Evolutionary conservation across 2,888 invertebrate genomes (phyloP).

Genomic region (Lissonota sp.): DNA sequence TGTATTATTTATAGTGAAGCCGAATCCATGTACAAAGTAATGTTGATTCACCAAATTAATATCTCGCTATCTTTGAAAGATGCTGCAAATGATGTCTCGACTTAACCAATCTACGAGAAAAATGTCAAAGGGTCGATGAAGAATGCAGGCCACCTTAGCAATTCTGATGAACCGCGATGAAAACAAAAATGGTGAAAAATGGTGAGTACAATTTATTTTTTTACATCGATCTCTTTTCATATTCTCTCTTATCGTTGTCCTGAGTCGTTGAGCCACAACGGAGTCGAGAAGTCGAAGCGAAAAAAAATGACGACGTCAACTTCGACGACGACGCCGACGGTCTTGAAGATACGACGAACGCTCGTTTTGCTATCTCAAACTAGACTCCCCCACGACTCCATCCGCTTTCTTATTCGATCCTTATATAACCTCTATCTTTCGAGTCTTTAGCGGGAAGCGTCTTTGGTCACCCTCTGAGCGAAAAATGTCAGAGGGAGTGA

Average conservation of each 20-base stretch:
- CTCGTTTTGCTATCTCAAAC: slow-evolving; percentile 37
- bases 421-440: slow-evolving; percentile 23
- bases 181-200: slow-evolving; percentile 5
- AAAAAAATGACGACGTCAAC: slow-evolving; percentile 6
- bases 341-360: slow-evolving; percentile 18
- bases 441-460: slow-evolving; percentile 28
- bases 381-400: neutral
- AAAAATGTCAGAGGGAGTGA: slow-evolving; percentile 1
- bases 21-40: too few species aligned
- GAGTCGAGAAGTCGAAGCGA: neutral
- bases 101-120: slow-evolving; percentile 13
- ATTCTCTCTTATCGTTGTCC: slow-evolving; percentile 1
- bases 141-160: slow-evolving; percentile 10
- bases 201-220: neutral
- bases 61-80: neutral
- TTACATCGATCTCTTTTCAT: neutral
- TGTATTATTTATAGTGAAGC: too few species aligned
- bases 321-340: slow-evolving; percentile 33
- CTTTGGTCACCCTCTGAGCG: slow-evolving; percentile 11
- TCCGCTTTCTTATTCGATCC: slow-evolving; percentile 42
- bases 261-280: neutral
- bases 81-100: slow-evolving; percentile 19
- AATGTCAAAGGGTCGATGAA: slow-evolving; percentile 22
- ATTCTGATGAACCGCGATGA: slow-evolving; percentile 24
- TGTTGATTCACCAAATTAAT: too few species aligned